Conservation (phyloP, 2,797 vertebrate genomes). For the Coccyzus lansbergi region DNA sequence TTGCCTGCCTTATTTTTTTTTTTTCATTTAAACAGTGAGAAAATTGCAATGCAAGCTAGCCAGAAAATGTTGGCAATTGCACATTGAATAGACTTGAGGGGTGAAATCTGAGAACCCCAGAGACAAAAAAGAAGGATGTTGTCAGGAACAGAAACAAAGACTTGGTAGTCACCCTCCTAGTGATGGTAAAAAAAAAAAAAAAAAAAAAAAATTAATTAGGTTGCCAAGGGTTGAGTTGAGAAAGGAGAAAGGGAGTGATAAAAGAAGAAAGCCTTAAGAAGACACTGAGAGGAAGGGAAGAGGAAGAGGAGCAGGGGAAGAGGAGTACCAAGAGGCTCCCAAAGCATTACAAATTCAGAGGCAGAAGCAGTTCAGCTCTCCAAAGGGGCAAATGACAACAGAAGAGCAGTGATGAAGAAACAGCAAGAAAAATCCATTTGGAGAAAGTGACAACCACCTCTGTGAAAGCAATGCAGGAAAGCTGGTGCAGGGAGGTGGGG, state of each 20-base stretch:
- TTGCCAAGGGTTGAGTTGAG: neutral
- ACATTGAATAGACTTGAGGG: neutral
- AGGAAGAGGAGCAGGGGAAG: neutral
- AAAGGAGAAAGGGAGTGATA: neutral
- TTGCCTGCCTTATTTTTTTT: neutral
- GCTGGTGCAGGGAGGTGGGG: neutral
- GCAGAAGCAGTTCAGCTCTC: neutral
- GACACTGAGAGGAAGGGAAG: neutral
- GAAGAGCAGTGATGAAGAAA: neutral
- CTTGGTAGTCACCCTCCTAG: slow-evolving; percentile 15
- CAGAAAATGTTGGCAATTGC: slow-evolving; percentile 47
- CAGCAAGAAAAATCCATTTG: neutral
- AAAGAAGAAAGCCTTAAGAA: neutral
- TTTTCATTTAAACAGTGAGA: slow-evolving; percentile 38
- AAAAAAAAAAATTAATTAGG: neutral
- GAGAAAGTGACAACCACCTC: neutral
- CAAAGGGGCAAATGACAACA: neutral
- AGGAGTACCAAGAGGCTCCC: neutral
- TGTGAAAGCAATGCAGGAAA: neutral
- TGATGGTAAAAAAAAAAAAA: slow-evolving; percentile 3
- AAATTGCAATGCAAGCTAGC: slow-evolving; percentile 22
- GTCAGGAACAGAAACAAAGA: slow-evolving; percentile 20
- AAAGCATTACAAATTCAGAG: neutral
- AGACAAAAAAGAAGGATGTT: slow-evolving; percentile 25
- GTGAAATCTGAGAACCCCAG: slow-evolving; percentile 40